Conservation (phyloP, 2,888 invertebrate species). For the Drosophila rubida region DNA sequence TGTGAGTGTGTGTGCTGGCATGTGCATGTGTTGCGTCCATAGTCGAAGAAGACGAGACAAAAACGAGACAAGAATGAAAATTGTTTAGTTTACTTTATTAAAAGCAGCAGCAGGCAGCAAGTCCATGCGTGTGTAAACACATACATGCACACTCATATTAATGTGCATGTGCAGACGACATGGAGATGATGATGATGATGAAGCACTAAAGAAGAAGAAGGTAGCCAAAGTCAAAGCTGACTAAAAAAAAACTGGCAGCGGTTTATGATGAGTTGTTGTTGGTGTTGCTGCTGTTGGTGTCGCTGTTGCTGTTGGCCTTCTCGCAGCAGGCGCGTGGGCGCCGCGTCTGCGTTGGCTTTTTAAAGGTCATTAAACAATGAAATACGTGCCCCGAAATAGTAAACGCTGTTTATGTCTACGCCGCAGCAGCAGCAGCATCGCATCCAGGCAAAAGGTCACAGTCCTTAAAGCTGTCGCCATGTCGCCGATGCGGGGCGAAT, state of each 20-base stretch:
- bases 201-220: slow-evolving; percentile 39
- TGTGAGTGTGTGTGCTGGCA: slow-evolving; percentile 32
- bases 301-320: slow-evolving; percentile 55
- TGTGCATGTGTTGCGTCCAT: slow-evolving; percentile 44
- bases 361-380: slow-evolving; percentile 82
- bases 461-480: slow-evolving; percentile 60
- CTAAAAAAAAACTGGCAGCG: slow-evolving; percentile 57
- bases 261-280: slow-evolving; percentile 39
- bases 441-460: slow-evolving; percentile 68
- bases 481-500: slow-evolving; percentile 16
- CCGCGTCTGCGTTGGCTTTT: slow-evolving; percentile 74
- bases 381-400: slow-evolving; percentile 69
- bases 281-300: slow-evolving; percentile 15
- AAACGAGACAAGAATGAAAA: slow-evolving; percentile 81
- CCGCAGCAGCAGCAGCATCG: slow-evolving; percentile 26
- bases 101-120: slow-evolving; percentile 58
- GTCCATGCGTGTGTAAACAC: slow-evolving; percentile 42
- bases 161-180: slow-evolving; percentile 50
- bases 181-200: slow-evolving; percentile 72
- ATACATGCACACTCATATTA: slow-evolving; percentile 6
- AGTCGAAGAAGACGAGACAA: slow-evolving; percentile 73
- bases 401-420: slow-evolving; percentile 14
- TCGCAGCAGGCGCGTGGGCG: slow-evolving; percentile 56
- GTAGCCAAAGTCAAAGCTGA: slow-evolving; percentile 39
- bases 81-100: slow-evolving; percentile 81